A percentile compares a stretch with the other conserved stretches of the same genome.
Evolutionary conservation across 2,797 vertebrate genomes (phyloP).

Genomic region (Peromyscus melanophrys): DNA sequence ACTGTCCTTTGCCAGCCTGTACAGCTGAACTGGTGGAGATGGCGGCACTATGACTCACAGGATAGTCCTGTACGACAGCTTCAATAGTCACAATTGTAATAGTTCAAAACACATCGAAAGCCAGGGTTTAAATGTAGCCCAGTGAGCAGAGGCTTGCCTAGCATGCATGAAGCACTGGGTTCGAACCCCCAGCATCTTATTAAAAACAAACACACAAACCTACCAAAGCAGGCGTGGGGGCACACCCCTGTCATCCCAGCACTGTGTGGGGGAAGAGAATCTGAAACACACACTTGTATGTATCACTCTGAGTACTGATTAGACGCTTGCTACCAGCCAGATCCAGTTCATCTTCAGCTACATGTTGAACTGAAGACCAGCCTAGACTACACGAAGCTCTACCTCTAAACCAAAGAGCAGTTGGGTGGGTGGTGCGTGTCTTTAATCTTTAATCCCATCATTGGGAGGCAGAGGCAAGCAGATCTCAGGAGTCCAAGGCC

Average conservation of each 20-base stretch:
- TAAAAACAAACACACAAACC: background rate
- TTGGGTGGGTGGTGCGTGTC: rapidly evolving
- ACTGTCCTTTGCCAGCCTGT: background rate
- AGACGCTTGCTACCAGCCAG: background rate
- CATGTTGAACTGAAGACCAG: background rate
- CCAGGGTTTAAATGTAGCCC: background rate
- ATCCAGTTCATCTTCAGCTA: background rate
- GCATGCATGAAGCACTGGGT: background rate
- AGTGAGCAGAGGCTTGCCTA: background rate
- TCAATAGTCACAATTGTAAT: background rate
- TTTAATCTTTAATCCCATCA: background rate
- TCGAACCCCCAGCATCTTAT: background rate
- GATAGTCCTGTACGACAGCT: no score
- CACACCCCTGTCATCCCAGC: background rate
- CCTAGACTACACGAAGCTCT: background rate
- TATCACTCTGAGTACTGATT: background rate
- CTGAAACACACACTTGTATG: background rate
- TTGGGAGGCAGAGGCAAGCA: background rate
- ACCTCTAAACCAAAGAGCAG: background rate
- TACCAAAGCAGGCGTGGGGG: background rate
- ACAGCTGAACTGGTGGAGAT: background rate
- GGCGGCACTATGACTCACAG: background rate
- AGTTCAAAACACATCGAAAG: background rate
- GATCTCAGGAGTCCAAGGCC: background rate
- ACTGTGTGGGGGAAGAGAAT: background rate